These are phyloP conservation scores for Columbina picui DNA, from an alignment of 2,113 vertebrate species.

Conservation along the genomic window DNA sequence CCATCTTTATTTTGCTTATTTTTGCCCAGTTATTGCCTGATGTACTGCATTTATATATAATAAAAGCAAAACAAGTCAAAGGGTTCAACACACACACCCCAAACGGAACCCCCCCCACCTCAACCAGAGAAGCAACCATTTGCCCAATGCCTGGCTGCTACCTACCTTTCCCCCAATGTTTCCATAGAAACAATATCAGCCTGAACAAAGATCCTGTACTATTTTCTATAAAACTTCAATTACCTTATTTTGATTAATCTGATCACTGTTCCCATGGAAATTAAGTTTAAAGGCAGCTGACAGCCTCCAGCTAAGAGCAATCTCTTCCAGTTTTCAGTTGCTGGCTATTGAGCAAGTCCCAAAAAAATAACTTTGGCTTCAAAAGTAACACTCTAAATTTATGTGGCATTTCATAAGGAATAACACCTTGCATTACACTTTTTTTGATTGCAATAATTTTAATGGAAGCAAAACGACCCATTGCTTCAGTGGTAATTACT, in stretches of 20 bases:
- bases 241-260: slow-evolving; percentile 63
- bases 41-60: neutral
- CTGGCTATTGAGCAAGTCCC: slow-evolving; percentile 16
- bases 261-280: slow-evolving; percentile 61
- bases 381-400: slow-evolving; percentile 9
- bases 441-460: neutral
- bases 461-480: neutral
- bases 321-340: slow-evolving; percentile 8
- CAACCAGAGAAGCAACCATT: neutral
- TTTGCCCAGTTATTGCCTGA: neutral
- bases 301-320: slow-evolving; percentile 43
- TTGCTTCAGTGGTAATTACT: neutral
- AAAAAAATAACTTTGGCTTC: slow-evolving; percentile 6
- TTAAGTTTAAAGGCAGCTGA: slow-evolving; percentile 59
- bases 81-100: neutral
- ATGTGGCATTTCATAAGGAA: slow-evolving; percentile 3
- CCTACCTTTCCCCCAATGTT: neutral
- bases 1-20: neutral
- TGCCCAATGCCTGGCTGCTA: neutral
- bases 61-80: neutral
- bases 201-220: neutral
- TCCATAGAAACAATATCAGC: slow-evolving; percentile 24
- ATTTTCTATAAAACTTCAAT: slow-evolving; percentile 50
- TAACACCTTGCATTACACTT: slow-evolving; percentile 3
- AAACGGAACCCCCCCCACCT: neutral